Conservation (phyloP, 2,797 vertebrate genomes). For the Sylvia borin region DNA sequence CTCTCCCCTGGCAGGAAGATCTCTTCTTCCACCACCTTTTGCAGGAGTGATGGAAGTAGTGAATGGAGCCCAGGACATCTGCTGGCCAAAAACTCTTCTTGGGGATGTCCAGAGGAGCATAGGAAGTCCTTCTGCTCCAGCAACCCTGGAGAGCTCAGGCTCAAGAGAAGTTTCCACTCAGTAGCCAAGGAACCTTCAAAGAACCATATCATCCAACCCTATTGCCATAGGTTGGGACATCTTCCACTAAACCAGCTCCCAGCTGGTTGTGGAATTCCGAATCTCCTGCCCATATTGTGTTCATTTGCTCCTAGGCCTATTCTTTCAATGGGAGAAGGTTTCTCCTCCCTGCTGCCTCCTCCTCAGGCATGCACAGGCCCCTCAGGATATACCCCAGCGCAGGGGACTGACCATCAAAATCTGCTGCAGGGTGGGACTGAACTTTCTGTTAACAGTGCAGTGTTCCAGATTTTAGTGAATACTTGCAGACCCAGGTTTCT, state of each 20-base stretch:
- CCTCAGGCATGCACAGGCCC: background rate
- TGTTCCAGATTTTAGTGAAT: background rate
- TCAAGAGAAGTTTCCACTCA: background rate
- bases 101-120: background rate
- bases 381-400: rapidly evolving
- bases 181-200: background rate
- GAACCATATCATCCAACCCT: background rate
- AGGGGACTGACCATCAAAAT: background rate
- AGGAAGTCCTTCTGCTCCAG: background rate
- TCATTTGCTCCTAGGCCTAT: background rate
- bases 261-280: background rate
- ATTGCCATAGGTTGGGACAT: background rate
- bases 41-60: background rate
- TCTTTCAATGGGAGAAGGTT: background rate
- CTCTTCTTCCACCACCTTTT: background rate
- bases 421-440: background rate
- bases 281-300: background rate
- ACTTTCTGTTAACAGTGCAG: background rate
- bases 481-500: background rate
- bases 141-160: background rate
- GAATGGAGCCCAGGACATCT: background rate
- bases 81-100: background rate
- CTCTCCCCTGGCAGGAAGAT: background rate
- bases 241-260: background rate
- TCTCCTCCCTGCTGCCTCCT: background rate